Base-by-base conservation (phyloP, 2,113 vertebrate genomes). In the Hyaena hyaena region DNA sequence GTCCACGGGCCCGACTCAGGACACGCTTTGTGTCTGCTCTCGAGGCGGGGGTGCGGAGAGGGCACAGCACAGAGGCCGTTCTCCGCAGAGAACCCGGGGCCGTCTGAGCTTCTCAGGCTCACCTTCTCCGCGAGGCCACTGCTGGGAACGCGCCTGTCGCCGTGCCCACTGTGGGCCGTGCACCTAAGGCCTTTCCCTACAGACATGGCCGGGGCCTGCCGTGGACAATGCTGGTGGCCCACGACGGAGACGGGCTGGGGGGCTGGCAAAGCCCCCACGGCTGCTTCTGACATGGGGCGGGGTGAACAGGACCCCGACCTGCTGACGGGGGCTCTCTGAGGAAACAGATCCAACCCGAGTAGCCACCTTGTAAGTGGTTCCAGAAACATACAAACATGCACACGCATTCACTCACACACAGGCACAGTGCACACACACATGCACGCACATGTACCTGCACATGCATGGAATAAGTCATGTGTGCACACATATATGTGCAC, bases 71-170 rank as follows among this genome's bases (percentile, higher is more conserved):
- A 74, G 11, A 43, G 12, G 12, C 26, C 74, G 28, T 26, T 16
- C 26, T 4, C 26, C 1, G 24, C 14, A 10, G 24, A 9, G 7
- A 24, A 15, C 39, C 39, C 0, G 14, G 43, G 43, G 16, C 7
- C 3, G 0, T 0, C 2, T 3, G 15, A 17, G 43, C 43, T 43
- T 45, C 43, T 48, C 74, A 9, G 0, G 14, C 43, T 48, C 26
- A 4, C 26, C 0, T 7, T 14, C 4, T 28, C 26, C 74, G 2
- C 8, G 45, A 1, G 26, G 24, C 71, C 71, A 74, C 35, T 12
- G 21, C 71, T 17, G 21, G 8, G 50, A 50, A 14, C 21, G 2
- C 7, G 39, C 1, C 0, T 2, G 43, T 77, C 43, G 4, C 43
- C 74, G 7, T 14, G 15, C 74, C 73, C 26, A 8, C 7, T 1